Base-by-base conservation (phyloP, 1,140 invertebrate genomes). In the Eumeta japonica region DNA sequence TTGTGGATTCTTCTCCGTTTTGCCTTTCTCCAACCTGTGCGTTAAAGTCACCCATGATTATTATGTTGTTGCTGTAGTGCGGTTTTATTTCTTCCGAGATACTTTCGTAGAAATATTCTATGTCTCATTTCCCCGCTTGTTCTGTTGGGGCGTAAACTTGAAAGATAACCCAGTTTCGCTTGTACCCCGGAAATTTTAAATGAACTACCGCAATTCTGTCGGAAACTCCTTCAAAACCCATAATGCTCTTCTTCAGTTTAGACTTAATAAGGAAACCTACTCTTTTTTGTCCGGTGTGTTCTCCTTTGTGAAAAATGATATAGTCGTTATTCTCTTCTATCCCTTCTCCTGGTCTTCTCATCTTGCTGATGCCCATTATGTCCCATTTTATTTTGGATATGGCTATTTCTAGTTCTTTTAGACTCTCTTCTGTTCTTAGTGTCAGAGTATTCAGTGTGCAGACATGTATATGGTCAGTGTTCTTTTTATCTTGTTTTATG, bases 61-160 rank as follows among this genome's bases (percentile, higher is more conserved):
- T n/a, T n/a, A n/a, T n/a, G n/a, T n/a, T n/a, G n/a, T n/a, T n/a
- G n/a, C n/a, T n/a, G n/a, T n/a, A n/a, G n/a, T n/a, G n/a, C n/a
- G n/a, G n/a, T n/a, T n/a, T n/a, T n/a, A n/a, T n/a, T n/a, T n/a
- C n/a, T n/a, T n/a, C n/a, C n/a, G n/a, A n/a, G 2, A 12, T 16
- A 42, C 17, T 2, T 31, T 30, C 2, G 41, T 33, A 16, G 30
- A 18, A n/a, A n/a, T n/a, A n/a, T n/a, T n/a, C n/a, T n/a, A n/a
- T n/a, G n/a, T n/a, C n/a, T n/a, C n/a, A n/a, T 42, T 39, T 41
- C n/a, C 3, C 16, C 16, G 37, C 39, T 47, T 51, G 29, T 35
- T 48, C 43, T 27, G 49, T 52, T 16, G 46, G 46, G 3, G 46
- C 45, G 29, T 52, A 52, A 10, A 48, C 35, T 48, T 51, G 49